These are phyloP conservation scores for Melanotaenia boesemani DNA, from an alignment of 2,797 vertebrate species.

Conservation along the genomic window DNA sequence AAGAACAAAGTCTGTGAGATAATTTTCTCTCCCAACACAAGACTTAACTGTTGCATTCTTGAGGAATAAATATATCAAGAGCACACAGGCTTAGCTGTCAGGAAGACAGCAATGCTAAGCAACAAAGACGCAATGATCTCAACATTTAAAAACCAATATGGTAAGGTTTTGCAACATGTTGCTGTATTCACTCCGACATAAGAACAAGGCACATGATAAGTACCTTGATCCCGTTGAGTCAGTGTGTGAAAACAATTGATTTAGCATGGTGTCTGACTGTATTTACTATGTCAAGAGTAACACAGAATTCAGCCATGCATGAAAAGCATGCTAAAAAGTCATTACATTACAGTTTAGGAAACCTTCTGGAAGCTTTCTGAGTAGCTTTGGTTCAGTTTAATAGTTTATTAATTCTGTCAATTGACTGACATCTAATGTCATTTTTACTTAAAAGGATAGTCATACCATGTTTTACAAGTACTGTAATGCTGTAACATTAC, in stretches of 20 bases:
- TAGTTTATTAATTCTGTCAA: not conserved
- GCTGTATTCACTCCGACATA: conserved; percentile 65
- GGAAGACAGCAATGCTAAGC: no score
- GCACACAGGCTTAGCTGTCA: no score
- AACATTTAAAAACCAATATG: no score
- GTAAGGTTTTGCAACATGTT: not conserved
- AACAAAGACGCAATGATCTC: no score
- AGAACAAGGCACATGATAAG: conserved; percentile 28
- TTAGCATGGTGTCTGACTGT: conserved; percentile 87
- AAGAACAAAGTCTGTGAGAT: not conserved
- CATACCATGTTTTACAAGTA: not conserved
- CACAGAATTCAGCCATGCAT: conserved; percentile 88
- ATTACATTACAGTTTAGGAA: not conserved
- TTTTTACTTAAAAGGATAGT: not conserved
- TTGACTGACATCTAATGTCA: not conserved
- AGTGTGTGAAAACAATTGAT: conserved; percentile 57
- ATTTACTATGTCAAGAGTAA: conserved; percentile 72
- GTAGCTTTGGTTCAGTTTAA: not conserved
- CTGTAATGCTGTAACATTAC: no score
- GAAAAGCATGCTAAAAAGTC: not conserved
- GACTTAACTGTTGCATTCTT: not conserved
- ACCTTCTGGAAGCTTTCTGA: not conserved
- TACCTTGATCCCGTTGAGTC: conserved; percentile 27
- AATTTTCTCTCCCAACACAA: not conserved
- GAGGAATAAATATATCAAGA: not conserved